A percentile compares a stretch with the other conserved stretches of the same genome.
Evolutionary conservation across 2,888 invertebrate genomes (phyloP).

Genomic region (Agonopterix heracliana): DNA sequence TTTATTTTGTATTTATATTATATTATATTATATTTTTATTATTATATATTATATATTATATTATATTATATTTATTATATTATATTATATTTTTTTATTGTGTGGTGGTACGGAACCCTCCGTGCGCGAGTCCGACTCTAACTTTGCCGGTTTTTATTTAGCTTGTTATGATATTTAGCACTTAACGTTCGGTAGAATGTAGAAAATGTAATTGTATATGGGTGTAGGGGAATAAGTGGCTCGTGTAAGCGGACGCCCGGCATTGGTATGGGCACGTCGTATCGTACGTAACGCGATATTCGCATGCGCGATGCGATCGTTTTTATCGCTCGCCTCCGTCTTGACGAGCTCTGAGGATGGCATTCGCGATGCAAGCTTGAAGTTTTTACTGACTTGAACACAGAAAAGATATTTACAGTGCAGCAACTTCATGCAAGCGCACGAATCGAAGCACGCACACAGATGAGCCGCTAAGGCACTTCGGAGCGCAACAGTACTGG

Average conservation of each 20-base stretch:
- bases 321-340: conserved; percentile 48
- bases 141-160: neutral
- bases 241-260: conserved; percentile 25
- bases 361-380: conserved; percentile 45
- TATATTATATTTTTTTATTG: too few species aligned
- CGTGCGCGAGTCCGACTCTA: too few species aligned
- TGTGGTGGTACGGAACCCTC: too few species aligned
- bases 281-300: conserved; percentile 40
- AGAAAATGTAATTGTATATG: conserved; percentile 14
- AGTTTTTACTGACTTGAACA: conserved; percentile 46
- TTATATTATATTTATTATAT: too few species aligned
- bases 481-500: neutral
- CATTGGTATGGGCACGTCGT: conserved; percentile 41
- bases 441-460: too few species aligned
- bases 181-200: conserved; percentile 8
- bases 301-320: conserved; percentile 49
- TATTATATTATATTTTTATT: too few species aligned
- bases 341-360: conserved; percentile 51
- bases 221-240: conserved; percentile 15
- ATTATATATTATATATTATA: too few species aligned
- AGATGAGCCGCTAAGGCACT: too few species aligned
- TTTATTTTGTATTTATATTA: too few species aligned
- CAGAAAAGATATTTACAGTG: too few species aligned
- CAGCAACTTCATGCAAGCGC: too few species aligned
- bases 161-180: neutral